Conservation (phyloP, 1,140 invertebrate genomes). For the Zeugodacus cucurbitae region DNA sequence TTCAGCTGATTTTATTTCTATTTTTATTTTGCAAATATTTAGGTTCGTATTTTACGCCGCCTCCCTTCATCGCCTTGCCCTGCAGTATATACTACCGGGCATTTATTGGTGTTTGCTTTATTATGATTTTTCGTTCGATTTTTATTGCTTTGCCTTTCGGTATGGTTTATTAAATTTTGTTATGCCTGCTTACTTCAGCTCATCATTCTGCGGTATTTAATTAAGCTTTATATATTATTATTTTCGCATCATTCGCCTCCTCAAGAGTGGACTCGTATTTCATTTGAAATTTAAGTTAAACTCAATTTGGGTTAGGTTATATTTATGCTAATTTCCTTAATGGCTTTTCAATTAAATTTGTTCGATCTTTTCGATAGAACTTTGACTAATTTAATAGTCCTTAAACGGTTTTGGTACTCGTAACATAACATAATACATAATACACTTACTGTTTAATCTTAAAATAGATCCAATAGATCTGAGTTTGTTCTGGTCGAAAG, state of each 20-base stretch:
- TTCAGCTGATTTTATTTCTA: neutral
- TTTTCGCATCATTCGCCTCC: neutral
- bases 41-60: neutral
- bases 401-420: no score
- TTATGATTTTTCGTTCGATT: neutral
- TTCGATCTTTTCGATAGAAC: no score
- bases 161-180: neutral
- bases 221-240: neutral
- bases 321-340: no score
- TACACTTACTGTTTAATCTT: no score
- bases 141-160: neutral
- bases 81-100: neutral
- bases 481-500: no score
- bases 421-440: no score
- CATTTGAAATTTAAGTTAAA: no score
- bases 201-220: neutral
- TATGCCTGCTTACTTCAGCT: neutral
- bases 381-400: no score
- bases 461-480: no score
- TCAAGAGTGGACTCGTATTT: no score
- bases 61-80: neutral
- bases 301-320: no score
- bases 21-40: neutral
- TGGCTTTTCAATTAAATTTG: no score
- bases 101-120: neutral